These are phyloP conservation scores for Seriola quinqueradiata DNA, from an alignment of 2,113 vertebrate genomes.

Conservation along the genomic window DNA sequence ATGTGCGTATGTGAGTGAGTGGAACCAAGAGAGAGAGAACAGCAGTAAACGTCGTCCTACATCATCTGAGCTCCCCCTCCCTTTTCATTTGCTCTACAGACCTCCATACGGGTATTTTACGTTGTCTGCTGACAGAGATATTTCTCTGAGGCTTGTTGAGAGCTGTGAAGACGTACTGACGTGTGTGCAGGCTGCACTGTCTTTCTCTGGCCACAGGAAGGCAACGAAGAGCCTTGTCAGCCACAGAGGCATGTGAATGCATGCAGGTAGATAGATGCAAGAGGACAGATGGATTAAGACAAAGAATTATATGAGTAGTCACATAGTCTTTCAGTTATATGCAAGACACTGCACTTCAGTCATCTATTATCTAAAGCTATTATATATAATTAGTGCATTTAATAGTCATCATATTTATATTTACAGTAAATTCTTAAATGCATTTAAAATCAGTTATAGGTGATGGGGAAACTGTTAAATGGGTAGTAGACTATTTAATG, in stretches of 20 bases:
- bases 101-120: slow-evolving; percentile 79
- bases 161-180: slow-evolving; percentile 32
- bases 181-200: slow-evolving; percentile 62
- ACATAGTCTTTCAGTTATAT: not conserved
- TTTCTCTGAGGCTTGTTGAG: slow-evolving; percentile 9
- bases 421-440: not conserved
- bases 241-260: slow-evolving; percentile 45
- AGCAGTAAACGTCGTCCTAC: not conserved
- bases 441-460: not conserved
- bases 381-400: not conserved
- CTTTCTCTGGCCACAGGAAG: slow-evolving; percentile 79
- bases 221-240: slow-evolving; percentile 78
- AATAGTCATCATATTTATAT: not conserved
- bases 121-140: slow-evolving; percentile 36
- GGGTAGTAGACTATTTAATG: not conserved
- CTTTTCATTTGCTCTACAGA: slow-evolving; percentile 69
- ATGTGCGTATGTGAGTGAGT: not conserved
- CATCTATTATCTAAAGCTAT: not conserved
- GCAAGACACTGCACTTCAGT: not conserved
- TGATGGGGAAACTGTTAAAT: too few species aligned
- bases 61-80: slow-evolving; percentile 58
- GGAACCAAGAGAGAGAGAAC: not conserved
- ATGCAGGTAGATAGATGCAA: slow-evolving; percentile 35
- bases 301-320: slow-evolving; percentile 1
- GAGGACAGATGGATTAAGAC: slow-evolving; percentile 3